Evolutionary conservation across 2,797 vertebrate genomes (phyloP), one percentile per base, ranked within the genome.

Genomic region (Aeoliscus strigatus): DNA sequence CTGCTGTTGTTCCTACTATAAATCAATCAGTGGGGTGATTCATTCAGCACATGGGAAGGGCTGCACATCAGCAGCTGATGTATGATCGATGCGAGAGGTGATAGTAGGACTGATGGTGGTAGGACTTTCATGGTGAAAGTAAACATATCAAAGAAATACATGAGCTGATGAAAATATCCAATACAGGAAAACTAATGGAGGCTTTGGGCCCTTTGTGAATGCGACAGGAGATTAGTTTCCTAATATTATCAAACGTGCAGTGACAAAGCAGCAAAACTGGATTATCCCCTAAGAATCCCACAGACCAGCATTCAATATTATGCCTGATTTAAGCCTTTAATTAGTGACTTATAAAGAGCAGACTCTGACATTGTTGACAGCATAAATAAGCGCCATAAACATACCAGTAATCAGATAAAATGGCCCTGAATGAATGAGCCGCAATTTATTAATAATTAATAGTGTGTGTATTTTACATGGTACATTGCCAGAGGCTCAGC

Each of bases 11-110:
- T 59, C 57, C 69, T 47, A 50, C 54, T 67, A 41, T 39, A 41
- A 67, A 83, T 79, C 80, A 73, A 83, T 86, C 14, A 33, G 8
- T 38, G 31, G 41, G 43, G 44, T 27, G 47, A 59, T 76, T 73
- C 59, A 68, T 70, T 73, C 67, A 77, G 66, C 64, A 70, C 66
- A 56, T 73, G 61, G 57, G 39, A 58, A 58, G 44, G 29, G 44
- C 28, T 24, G 36, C 10, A 25, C 9, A 26, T 15, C 36, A 45
- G 21, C 27, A 44, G 41, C 62, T 66, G 48, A 51, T 73, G 38
- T 14, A 6, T 8, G 6, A 75, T 83, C 77, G 58, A 84, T 84
- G 48, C 41, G 12, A 31, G 32, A 52, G 61, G 56, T 64, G 51
- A 66, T 60, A 53, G 51, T 36, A 48, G 35, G 34, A 43, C 27